A percentile compares a stretch with the other conserved stretches of the same genome.
These are phyloP conservation scores for Zoanthus gigantus DNA, from an alignment of 92 coral and sea anemone genomes.

Conservation along the genomic window DNA sequence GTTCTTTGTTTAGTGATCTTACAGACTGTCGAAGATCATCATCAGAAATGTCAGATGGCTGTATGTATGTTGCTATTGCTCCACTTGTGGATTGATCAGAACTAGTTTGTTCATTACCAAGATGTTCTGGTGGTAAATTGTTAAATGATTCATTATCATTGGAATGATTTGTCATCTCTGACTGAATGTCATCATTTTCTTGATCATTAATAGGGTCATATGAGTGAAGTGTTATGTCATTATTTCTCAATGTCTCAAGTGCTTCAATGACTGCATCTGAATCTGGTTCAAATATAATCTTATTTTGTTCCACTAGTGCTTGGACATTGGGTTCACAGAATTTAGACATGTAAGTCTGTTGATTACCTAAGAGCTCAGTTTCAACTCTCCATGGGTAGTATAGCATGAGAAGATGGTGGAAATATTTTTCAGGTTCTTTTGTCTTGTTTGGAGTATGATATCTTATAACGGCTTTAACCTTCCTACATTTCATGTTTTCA, in stretches of 20 bases:
- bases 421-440: slow-evolving; percentile 8
- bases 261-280: slow-evolving; percentile 6
- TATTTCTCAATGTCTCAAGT: slow-evolving; percentile 3
- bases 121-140: slow-evolving; percentile 54
- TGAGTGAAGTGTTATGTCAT: slow-evolving; percentile 4
- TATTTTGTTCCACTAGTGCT: slow-evolving; percentile 3
- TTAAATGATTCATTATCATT: slow-evolving; percentile 56
- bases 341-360: slow-evolving; percentile 12
- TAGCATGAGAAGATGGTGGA: slow-evolving; percentile 12
- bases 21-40: slow-evolving; percentile 6
- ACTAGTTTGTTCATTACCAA: slow-evolving; percentile 48
- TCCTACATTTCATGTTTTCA: slow-evolving; percentile 7
- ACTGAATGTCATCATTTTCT: slow-evolving; percentile 1
- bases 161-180: slow-evolving; percentile 11
- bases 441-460: slow-evolving; percentile 13
- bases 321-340: slow-evolving; percentile 14
- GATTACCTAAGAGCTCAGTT: slow-evolving; percentile 14
- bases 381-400: slow-evolving; percentile 14
- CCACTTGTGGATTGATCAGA: slow-evolving; percentile 41
- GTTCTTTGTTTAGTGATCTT: slow-evolving; percentile 3
- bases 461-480: slow-evolving; percentile 10
- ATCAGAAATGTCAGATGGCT: slow-evolving; percentile 5
- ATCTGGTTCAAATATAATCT: slow-evolving; percentile 2
- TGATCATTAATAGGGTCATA: slow-evolving; percentile 3
- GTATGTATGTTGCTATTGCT: slow-evolving; percentile 34